phyloP scores from a whole-genome alignment of 2,113 vertebrate species.

The Mus spicilegus region DNA sequence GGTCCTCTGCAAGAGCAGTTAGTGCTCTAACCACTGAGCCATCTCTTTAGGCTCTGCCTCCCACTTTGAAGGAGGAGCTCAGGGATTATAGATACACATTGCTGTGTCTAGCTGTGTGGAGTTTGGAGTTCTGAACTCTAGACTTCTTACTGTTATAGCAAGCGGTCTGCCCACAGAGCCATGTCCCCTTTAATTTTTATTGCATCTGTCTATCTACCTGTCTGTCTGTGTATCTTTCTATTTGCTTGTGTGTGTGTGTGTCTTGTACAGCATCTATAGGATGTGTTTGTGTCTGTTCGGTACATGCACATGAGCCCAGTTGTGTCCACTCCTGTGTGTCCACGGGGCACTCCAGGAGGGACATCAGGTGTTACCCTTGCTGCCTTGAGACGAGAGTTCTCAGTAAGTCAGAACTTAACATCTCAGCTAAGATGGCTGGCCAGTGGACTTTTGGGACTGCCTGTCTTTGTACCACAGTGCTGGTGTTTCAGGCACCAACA shows the following conservation, averaged over 20 bases:
- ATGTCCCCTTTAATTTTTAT: no score
- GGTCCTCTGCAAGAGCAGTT: background rate
- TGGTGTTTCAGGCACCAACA: background rate
- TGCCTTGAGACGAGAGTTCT: background rate
- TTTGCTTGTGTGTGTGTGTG: background rate
- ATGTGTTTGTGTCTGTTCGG: background rate
- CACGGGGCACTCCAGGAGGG: background rate
- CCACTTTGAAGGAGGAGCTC: slow-evolving; percentile 88
- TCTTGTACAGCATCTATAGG: background rate
- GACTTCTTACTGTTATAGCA: background rate
- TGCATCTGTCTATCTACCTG: no score
- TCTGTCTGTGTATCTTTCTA: no score
- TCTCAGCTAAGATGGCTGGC: background rate
- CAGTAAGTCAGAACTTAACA: background rate
- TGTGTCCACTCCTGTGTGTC: background rate
- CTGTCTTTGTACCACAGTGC: background rate
- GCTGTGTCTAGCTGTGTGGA: background rate
- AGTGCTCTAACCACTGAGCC: background rate
- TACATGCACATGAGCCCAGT: background rate
- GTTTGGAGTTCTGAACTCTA: background rate
- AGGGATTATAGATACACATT: background rate
- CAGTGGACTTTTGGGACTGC: background rate
- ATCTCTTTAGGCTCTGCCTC: slow-evolving; percentile 88
- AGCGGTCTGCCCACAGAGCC: background rate
- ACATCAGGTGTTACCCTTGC: background rate